Conservation (phyloP, 92 coral and sea anemone genomes). For the Anthopleura xanthogrammica region DNA sequence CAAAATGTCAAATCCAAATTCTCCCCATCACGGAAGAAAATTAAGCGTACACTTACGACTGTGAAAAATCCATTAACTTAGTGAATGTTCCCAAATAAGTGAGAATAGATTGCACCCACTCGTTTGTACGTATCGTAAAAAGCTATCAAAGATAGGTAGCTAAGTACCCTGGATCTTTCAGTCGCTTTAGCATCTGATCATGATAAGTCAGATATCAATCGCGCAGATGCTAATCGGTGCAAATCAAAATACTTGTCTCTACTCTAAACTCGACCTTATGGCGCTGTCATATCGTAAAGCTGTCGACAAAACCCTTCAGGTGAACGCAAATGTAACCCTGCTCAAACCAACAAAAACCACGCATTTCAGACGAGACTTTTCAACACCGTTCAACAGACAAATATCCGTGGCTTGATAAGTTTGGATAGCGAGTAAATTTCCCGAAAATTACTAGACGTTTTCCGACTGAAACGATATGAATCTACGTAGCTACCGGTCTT, state of each 20-base stretch:
- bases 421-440: conserved; percentile 32
- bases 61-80: neutral
- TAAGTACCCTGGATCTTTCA: conserved; percentile 1
- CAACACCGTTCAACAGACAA: conserved; percentile 31
- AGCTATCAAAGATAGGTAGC: conserved; percentile 5
- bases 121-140: neutral
- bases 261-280: conserved; percentile 36
- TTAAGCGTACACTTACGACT: neutral
- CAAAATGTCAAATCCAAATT: neutral
- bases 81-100: neutral
- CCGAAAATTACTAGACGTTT: conserved; percentile 22
- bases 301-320: conserved; percentile 43
- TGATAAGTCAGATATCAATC: conserved; percentile 15
- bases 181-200: neutral
- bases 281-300: conserved; percentile 28
- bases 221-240: conserved; percentile 23
- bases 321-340: conserved; percentile 20
- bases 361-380: conserved; percentile 24
- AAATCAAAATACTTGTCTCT: conserved; percentile 17
- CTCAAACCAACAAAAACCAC: conserved; percentile 25
- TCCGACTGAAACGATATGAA: conserved; percentile 34
- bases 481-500: conserved; percentile 35
- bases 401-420: conserved; percentile 29
- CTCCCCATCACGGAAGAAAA: neutral
- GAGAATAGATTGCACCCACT: neutral